These are phyloP conservation scores for Ferrisia virgata DNA, from an alignment of 2,888 invertebrate species.

Conservation along the genomic window DNA sequence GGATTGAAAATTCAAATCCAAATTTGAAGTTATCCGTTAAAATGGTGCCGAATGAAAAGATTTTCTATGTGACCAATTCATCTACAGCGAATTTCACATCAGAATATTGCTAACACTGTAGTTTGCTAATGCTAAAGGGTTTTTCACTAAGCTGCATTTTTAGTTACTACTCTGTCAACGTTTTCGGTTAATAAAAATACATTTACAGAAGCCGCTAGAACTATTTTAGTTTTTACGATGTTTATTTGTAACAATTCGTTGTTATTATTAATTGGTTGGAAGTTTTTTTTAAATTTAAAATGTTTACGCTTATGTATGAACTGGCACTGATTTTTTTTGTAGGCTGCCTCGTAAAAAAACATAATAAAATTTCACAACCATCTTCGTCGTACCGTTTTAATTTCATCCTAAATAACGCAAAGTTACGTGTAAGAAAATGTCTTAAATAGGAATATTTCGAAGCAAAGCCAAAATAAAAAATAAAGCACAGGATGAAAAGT, in stretches of 20 bases:
- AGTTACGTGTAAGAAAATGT: background rate
- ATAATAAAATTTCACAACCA: background rate
- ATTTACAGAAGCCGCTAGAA: background rate
- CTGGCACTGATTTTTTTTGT: background rate
- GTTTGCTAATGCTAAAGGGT: background rate
- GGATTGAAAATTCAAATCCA: too few relatives aligned
- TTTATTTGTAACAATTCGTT: slow-evolving; percentile 6
- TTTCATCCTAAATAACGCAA: background rate
- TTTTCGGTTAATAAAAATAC: background rate
- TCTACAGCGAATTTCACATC: background rate
- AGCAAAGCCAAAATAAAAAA: background rate
- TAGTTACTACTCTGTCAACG: background rate
- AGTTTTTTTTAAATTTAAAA: background rate
- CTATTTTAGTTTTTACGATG: background rate
- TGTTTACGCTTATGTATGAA: background rate
- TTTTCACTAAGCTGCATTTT: background rate
- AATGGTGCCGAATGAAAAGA: background rate
- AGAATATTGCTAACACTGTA: background rate
- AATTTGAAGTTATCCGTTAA: too few relatives aligned
- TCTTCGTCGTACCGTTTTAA: background rate
- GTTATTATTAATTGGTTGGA: background rate
- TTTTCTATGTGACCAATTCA: background rate
- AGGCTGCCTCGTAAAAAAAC: background rate
- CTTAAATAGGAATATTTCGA: background rate
- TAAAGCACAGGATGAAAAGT: background rate